These are phyloP conservation scores for Pipa parva DNA, from an alignment of 2,113 vertebrate genomes.

Conservation along the genomic window DNA sequence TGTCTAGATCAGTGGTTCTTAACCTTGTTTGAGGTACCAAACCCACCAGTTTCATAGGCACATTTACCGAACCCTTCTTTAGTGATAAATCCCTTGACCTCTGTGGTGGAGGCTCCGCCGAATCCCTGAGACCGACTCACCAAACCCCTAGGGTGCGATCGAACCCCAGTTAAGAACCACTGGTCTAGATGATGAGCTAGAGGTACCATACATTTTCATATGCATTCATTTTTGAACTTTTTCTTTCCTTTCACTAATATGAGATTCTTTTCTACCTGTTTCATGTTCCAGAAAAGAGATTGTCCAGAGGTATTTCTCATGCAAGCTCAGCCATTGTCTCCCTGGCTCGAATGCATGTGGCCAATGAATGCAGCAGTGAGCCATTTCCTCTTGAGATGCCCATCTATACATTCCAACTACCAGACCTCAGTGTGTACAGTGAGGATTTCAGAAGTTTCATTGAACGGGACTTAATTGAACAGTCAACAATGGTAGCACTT, in stretches of 20 bases:
- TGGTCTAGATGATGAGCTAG: no score
- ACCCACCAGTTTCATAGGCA: no score
- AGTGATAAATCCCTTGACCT: no score
- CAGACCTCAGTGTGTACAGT: slow-evolving; percentile 95
- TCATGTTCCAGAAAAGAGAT: slow-evolving; percentile 79
- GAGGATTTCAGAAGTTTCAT: slow-evolving; percentile 96
- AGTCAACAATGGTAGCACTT: slow-evolving; percentile 94
- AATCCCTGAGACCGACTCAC: no score
- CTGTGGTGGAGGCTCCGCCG: no score
- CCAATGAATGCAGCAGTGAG: slow-evolving; percentile 85
- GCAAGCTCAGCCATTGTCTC: slow-evolving; percentile 98
- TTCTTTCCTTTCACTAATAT: neutral
- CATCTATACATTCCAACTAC: slow-evolving; percentile 97
- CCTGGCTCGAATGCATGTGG: slow-evolving; percentile 89
- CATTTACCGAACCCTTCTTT: no score
- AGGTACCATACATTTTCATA: no score
- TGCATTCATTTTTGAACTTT: no score
- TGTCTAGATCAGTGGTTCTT: no score
- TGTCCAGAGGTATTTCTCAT: slow-evolving; percentile 96
- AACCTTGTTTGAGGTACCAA: no score
- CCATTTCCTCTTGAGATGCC: slow-evolving; percentile 97
- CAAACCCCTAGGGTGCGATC: no score
- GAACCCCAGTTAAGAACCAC: no score
- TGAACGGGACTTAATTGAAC: slow-evolving; percentile 93
- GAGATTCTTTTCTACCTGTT: neutral